Conservation (phyloP, 1,140 invertebrate species). For the Lepidurus packardi region DNA sequence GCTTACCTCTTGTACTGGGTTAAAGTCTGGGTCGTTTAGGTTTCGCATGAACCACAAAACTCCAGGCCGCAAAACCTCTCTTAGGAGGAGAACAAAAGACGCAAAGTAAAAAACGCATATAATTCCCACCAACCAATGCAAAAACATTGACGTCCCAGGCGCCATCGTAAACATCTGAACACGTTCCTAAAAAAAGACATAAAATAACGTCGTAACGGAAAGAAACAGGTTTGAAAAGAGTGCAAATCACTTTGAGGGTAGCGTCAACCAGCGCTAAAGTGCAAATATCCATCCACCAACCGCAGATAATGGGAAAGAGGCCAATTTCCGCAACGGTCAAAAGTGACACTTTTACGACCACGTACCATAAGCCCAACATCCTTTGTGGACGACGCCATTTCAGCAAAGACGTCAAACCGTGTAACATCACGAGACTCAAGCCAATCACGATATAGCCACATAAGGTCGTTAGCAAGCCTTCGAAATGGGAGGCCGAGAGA, state of each 20-base stretch:
- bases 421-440: slow-evolving; percentile 71
- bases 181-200: slow-evolving; percentile 32
- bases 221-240: neutral
- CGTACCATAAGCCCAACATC: slow-evolving; percentile 87
- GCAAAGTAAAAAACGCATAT: slow-evolving; percentile 99
- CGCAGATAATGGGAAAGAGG: slow-evolving; percentile 90
- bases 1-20: slow-evolving; percentile 81
- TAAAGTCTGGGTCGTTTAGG: slow-evolving; percentile 98
- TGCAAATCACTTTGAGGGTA: slow-evolving; percentile 63
- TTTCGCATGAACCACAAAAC: slow-evolving; percentile 96
- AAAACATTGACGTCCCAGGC: slow-evolving; percentile 91
- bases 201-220: slow-evolving; percentile 19
- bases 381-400: slow-evolving; percentile 57
- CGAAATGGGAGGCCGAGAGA: slow-evolving; percentile 75
- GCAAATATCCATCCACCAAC: slow-evolving; percentile 99
- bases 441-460: slow-evolving; percentile 90
- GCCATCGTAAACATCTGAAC: slow-evolving; percentile 38
- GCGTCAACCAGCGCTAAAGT: slow-evolving; percentile 92
- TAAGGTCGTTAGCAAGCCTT: slow-evolving; percentile 84
- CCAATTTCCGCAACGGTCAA: slow-evolving; percentile 92
- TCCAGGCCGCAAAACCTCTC: slow-evolving; percentile 90
- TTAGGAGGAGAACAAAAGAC: slow-evolving; percentile 85
- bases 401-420: slow-evolving; percentile 58
- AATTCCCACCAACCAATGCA: slow-evolving; percentile 98
- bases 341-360: slow-evolving; percentile 91